Evolutionary conservation across 2,113 vertebrate genomes (phyloP).

Genomic region (Rana temporaria): DNA sequence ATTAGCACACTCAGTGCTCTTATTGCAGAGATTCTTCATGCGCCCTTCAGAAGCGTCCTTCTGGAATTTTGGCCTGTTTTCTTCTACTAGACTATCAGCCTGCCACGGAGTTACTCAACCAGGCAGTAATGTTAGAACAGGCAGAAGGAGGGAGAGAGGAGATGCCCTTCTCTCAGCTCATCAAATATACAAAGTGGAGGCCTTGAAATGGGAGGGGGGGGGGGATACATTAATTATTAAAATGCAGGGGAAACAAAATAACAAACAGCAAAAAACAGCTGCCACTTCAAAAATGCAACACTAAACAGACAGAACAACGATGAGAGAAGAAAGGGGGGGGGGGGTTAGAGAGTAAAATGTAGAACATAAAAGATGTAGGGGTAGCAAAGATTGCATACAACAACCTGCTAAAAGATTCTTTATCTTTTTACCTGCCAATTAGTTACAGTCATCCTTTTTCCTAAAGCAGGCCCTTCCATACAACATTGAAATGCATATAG

Average conservation of each 20-base stretch:
- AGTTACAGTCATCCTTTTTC: no score
- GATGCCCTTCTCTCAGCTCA: constrained; percentile 67
- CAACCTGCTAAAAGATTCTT: no score
- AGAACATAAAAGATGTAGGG: no score
- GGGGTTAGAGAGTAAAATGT: not conserved
- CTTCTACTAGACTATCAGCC: constrained; percentile 23
- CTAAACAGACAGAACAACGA: not conserved
- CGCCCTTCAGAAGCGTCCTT: constrained; percentile 49
- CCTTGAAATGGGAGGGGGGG: constrained; percentile 56
- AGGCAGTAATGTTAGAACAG: constrained; percentile 64
- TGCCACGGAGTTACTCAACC: constrained; percentile 58
- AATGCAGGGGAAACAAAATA: constrained; percentile 49
- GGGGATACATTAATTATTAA: constrained; percentile 70
- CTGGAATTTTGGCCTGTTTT: constrained; percentile 27
- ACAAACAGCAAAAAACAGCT: constrained; percentile 62
- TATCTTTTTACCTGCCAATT: no score
- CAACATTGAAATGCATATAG: no score
- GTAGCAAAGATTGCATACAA: no score
- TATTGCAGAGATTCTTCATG: not conserved
- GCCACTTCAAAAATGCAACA: constrained; percentile 23
- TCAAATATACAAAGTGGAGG: constrained; percentile 69
- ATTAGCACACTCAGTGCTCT: not conserved
- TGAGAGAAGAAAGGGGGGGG: not conserved
- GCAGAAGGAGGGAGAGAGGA: constrained; percentile 55
- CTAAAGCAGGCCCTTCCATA: no score